phyloP scores from a whole-genome alignment of 1,140 invertebrate species.

The Plodia interpunctella region DNA sequence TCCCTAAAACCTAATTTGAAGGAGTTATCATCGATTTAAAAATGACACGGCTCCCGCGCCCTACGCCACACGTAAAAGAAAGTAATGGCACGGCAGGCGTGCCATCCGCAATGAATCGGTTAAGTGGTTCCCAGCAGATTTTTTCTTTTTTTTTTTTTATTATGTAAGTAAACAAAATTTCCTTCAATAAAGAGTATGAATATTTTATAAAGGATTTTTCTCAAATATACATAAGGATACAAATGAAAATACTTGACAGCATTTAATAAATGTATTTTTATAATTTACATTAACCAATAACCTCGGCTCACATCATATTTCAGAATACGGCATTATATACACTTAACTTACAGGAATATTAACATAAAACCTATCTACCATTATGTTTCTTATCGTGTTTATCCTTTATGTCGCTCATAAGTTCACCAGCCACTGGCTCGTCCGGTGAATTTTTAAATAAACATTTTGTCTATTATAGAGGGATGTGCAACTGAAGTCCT shows the following conservation, averaged over 20 bases:
- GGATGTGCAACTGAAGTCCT: too few relatives aligned
- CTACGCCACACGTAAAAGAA: too few relatives aligned
- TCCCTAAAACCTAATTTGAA: too few relatives aligned
- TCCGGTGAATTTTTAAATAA: too few relatives aligned
- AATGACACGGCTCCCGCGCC: too few relatives aligned
- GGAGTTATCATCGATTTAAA: too few relatives aligned
- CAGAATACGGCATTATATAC: conserved; percentile 48
- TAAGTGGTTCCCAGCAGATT: background rate
- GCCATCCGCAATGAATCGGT: too few relatives aligned
- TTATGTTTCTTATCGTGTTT: conserved; percentile 19
- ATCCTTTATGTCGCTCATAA: background rate
- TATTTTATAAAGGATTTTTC: background rate
- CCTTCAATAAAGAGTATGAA: background rate
- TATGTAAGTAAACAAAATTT: background rate
- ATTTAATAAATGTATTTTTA: conserved; percentile 50
- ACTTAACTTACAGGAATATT: conserved; percentile 57
- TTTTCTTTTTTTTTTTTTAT: background rate
- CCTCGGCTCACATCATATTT: conserved; percentile 34
- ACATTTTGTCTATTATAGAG: too few relatives aligned
- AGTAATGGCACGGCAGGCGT: too few relatives aligned
- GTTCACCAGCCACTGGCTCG: too few relatives aligned
- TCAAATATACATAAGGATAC: background rate
- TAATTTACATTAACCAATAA: conserved; percentile 60
- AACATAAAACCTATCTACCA: conserved; percentile 40
- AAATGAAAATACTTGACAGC: conserved; percentile 19